phyloP scores from a whole-genome alignment of 2,113 vertebrate species.

The Prochilodus magdalenae region DNA sequence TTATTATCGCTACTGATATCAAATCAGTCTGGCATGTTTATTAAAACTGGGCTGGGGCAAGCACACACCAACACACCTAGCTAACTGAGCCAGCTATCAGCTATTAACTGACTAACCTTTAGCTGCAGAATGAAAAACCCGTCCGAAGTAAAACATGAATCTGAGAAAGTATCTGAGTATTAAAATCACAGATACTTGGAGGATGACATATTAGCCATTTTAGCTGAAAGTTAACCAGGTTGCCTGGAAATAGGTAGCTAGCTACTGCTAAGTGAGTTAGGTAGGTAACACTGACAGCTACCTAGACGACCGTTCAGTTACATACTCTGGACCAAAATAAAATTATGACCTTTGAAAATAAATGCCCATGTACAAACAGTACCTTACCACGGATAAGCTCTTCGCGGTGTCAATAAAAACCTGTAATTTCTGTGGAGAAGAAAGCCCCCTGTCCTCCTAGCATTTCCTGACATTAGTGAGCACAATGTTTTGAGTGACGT shows the following conservation, averaged over 20 bases:
- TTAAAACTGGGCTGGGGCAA: background rate
- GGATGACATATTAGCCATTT: background rate
- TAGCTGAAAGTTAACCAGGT: background rate
- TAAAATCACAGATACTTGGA: background rate
- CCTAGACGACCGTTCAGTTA: background rate
- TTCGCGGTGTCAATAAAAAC: background rate
- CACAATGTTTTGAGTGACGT: background rate
- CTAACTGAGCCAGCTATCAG: too few relatives aligned
- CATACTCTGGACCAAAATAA: background rate
- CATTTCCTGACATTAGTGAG: constrained; percentile 1
- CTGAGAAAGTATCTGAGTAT: background rate
- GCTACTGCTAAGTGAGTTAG: background rate
- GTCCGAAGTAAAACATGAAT: background rate
- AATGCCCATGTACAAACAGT: background rate
- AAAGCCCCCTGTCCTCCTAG: background rate
- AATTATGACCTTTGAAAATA: background rate
- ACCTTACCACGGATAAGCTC: background rate
- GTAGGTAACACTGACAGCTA: background rate
- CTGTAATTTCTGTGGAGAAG: background rate
- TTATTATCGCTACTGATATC: background rate
- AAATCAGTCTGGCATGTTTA: background rate
- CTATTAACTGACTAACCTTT: too few relatives aligned
- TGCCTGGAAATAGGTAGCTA: background rate
- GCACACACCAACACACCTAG: background rate
- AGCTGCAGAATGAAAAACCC: background rate